Evolutionary conservation across 2,797 vertebrate species (phyloP).

Genomic region (Clarias fuscus): DNA sequence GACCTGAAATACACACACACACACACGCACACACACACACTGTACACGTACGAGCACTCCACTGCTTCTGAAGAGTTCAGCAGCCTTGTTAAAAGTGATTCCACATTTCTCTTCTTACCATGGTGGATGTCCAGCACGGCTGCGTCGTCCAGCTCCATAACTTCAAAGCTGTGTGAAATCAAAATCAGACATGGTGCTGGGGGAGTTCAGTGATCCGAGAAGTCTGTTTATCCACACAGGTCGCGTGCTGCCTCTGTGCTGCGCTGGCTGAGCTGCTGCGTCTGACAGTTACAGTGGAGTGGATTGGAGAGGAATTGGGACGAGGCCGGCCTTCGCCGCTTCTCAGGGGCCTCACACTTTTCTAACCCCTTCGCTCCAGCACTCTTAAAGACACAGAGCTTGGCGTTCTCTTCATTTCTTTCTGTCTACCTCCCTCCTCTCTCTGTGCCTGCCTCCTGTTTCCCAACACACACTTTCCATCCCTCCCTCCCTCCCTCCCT

Average conservation of each 20-base stretch:
- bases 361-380: slow-evolving; percentile 73
- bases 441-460: neutral
- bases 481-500: neutral
- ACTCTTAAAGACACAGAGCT: slow-evolving; percentile 82
- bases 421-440: neutral
- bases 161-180: slow-evolving; percentile 63
- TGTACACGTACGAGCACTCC: neutral
- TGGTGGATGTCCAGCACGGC: slow-evolving; percentile 73
- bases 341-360: slow-evolving; percentile 75
- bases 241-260: slow-evolving; percentile 66
- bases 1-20: slow-evolving; percentile 9
- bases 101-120: slow-evolving; percentile 71
- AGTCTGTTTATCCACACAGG: slow-evolving; percentile 36
- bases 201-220: slow-evolving; percentile 4
- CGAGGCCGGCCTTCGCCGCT: slow-evolving; percentile 73
- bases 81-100: slow-evolving; percentile 44
- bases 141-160: slow-evolving; percentile 77
- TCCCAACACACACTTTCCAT: neutral
- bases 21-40: neutral
- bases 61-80: slow-evolving; percentile 30
- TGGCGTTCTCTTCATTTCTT: slow-evolving; percentile 59
- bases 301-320: slow-evolving; percentile 56
- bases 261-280: slow-evolving; percentile 67
- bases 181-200: slow-evolving; percentile 62
- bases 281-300: slow-evolving; percentile 73